Conservation (phyloP, 2,888 invertebrate genomes). For the Odontocolon sp. region DNA sequence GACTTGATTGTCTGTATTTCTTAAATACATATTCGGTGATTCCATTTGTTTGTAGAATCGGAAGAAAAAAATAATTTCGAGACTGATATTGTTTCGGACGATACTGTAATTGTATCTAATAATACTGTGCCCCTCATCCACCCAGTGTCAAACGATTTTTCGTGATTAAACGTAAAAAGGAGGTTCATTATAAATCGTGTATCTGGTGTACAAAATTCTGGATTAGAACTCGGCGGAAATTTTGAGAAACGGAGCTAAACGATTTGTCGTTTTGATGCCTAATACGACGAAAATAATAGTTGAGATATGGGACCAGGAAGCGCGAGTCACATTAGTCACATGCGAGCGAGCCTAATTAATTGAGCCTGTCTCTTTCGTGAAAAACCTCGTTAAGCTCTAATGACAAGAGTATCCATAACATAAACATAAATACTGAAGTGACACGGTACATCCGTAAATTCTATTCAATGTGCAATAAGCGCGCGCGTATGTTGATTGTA, state of each 20-base stretch:
- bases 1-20: not conserved
- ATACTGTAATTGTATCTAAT: not conserved
- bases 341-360: conserved; percentile 3
- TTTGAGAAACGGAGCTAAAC: not conserved
- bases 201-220: not conserved
- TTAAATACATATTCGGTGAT: not conserved
- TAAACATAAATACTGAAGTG: too few species aligned
- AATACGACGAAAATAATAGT: conserved; percentile 61
- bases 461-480: not conserved
- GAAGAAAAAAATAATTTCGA: not conserved
- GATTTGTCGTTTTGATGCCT: too few species aligned
- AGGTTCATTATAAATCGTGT: not conserved
- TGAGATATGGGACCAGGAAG: conserved; percentile 74
- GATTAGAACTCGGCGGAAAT: not conserved
- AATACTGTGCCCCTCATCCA: too few species aligned
- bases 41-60: not conserved
- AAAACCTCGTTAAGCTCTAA: not conserved
- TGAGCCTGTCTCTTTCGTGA: conserved; percentile 3
- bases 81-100: not conserved
- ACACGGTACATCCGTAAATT: too few species aligned
- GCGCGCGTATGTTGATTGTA: not conserved
- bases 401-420: not conserved
- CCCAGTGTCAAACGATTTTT: too few species aligned
- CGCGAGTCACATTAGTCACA: conserved; percentile 25
- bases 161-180: too few species aligned